Evolutionary conservation across 2,113 vertebrate genomes (phyloP), one percentile per base, ranked within the genome.

Genomic region (Tonatia bakeri): DNA sequence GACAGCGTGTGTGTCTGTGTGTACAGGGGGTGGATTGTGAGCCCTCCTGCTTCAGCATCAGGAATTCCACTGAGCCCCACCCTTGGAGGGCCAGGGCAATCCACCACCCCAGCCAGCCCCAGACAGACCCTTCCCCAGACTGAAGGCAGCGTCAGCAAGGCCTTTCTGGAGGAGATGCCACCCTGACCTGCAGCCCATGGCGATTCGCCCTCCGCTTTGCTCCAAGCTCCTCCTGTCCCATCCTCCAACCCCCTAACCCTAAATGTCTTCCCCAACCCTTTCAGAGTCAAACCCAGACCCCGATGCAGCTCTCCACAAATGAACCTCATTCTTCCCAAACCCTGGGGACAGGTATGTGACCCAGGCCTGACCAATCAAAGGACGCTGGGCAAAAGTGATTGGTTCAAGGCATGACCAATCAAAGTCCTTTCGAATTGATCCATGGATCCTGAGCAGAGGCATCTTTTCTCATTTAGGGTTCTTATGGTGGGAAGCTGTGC

Each of bases 101-200:
- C 12, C 5, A 0, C 59, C 20, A 54, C n/a, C 1, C 12, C n/a
- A 33, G n/a, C 33, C 50, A 20, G 38, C 52, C n/a, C 33, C 64
- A 16, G 1, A 45, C 40, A 0, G 38, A 75, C 22, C 69, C 50
- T 61, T 52, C 61, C 47, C 5, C 9, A 7, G 7, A 17, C 5
- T 33, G 20, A 45, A 81, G 45, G 67, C 24, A 31, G 73, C 19
- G 28, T 69, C 16, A 14, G 79, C 20, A 11, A 40, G 40, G 64
- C 5, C 61, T 14, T 20, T 20, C 70, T 14, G 33, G 38, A 31
- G 28, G 52, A 26, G 20, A 24, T 3, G 14, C 52, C 47, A 31
- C 45, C 1, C 26, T 38, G 65, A 52, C n/a, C 0, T 0, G 2
- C 52, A 54, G 80, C 43, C 24, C 36, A 7, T 0, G 26, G 0